Percentiles rank a stretch among this genome's conserved stretches.
Evolutionary conservation across 2,113 vertebrate species (phyloP).

Genomic region (Chaenogobius annularis): DNA sequence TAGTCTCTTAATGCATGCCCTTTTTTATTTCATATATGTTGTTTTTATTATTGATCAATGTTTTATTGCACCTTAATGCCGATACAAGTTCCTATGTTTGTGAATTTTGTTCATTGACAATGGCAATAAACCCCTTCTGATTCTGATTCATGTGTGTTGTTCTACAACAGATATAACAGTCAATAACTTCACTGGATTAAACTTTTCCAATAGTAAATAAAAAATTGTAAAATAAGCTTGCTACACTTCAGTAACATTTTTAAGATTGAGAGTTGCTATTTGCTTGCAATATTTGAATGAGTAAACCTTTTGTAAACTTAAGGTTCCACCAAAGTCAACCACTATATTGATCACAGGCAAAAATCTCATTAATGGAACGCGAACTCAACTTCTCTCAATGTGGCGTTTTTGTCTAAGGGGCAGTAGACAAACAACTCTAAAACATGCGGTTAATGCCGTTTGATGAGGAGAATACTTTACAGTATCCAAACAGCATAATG

Average conservation of each 20-base stretch:
- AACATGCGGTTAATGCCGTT: conserved; percentile 23
- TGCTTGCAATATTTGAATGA: background rate
- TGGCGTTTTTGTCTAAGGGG: background rate
- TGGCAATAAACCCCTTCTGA: too few species aligned
- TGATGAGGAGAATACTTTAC: conserved; percentile 12
- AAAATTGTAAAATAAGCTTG: background rate
- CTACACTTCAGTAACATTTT: too few species aligned
- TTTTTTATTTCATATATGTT: too few species aligned
- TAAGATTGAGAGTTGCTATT: background rate
- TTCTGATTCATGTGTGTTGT: too few species aligned
- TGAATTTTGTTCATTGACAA: too few species aligned
- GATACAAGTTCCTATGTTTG: too few species aligned
- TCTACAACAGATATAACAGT: too few species aligned
- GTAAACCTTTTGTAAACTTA: background rate
- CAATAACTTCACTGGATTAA: too few species aligned
- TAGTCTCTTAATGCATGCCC: too few species aligned
- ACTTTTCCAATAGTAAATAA: background rate
- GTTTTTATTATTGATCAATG: too few species aligned
- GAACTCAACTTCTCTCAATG: conserved; percentile 4
- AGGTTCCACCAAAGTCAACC: background rate
- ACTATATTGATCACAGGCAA: background rate
- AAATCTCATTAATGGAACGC: conserved; percentile 10
- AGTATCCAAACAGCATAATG: conserved; percentile 11
- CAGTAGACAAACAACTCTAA: conserved; percentile 19
- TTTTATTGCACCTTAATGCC: too few species aligned